Percentiles rank a stretch among this genome's conserved stretches.
Conservation (phyloP, 2,888 invertebrate genomes). For the Chymomyza caudatula region DNA sequence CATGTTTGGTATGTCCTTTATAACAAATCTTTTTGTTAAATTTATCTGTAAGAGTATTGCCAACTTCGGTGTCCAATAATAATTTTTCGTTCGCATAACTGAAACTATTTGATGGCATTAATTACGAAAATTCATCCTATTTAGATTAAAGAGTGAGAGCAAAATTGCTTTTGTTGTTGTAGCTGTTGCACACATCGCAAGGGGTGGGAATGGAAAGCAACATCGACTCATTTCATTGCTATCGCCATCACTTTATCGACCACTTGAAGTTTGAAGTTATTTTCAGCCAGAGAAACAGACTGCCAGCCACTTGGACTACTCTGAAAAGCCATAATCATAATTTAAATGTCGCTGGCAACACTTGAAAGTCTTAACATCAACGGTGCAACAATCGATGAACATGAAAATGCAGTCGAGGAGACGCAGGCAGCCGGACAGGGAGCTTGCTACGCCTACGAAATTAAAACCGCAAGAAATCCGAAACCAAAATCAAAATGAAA, state of each 20-base stretch:
- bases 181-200: not conserved
- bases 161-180: slow-evolving; percentile 28
- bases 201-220: not conserved
- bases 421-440: slow-evolving; percentile 4
- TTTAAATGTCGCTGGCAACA: slow-evolving; percentile 58
- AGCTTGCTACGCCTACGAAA: not conserved
- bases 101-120: slow-evolving; percentile 49
- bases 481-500: slow-evolving; percentile 26
- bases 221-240: slow-evolving; percentile 38
- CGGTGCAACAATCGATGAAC: slow-evolving; percentile 19
- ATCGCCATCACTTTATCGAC: slow-evolving; percentile 12
- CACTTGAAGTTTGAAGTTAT: slow-evolving; percentile 39
- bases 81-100: slow-evolving; percentile 1
- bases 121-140: slow-evolving; percentile 53
- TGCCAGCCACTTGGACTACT: slow-evolving; percentile 44
- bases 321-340: slow-evolving; percentile 54
- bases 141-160: slow-evolving; percentile 42
- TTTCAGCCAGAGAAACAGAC: slow-evolving; percentile 15
- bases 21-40: no score
- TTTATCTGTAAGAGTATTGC: not conserved
- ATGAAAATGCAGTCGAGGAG: slow-evolving; percentile 16
- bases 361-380: slow-evolving; percentile 40
- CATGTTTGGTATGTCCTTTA: no score
- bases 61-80: slow-evolving; percentile 9
- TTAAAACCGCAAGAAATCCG: slow-evolving; percentile 18